Evolutionary conservation across 2,888 invertebrate species (phyloP), one percentile per base, ranked within the genome.

Genomic region (Luperina nickerlii): DNA sequence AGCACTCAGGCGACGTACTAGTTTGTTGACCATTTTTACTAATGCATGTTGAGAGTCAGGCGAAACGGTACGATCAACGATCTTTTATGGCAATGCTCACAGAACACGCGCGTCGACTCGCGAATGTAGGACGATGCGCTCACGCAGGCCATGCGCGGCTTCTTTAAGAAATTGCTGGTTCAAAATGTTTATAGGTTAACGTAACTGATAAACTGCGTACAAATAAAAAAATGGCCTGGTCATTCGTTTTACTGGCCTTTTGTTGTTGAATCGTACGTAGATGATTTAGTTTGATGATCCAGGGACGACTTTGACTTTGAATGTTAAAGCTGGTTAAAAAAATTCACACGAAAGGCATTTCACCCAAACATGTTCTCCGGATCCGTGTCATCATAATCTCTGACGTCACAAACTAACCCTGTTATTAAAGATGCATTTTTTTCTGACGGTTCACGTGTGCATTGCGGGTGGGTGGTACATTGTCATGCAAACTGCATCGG

Each of bases 61-160:
- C 57, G 84, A 83, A 84, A 89, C 85, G 80, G 81, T 84, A 75
- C 70, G 84, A 82, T 60, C 73, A 51, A 65, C 69, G 80, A 77
- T 85, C 83, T 88, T 90, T 86, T 90, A 91, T 89, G 90, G 89
- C 87, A 78, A 87, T 89, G 86, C 81, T 82, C 84, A 74, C 70
- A 76, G 78, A 84, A 86, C 83, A 87, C 80, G 82, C 81, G 79
- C 83, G 80, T 57, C 70, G 69, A 81, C 80, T 80, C 74, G 68
- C 74, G 85, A 90, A 92, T 91, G 92, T 93, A 91, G 92, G 92
- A 90, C 91, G 90, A 90, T 87, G 89, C 87, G 89, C 83, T 74
- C 88, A 87, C 88, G 89, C 89, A 87, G 83, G 73, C 82, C 76
- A 74, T 77, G 72, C 87, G 78, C 81, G 73, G 81, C 85, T 79